These are phyloP conservation scores for Merluccius polli DNA, from an alignment of 2,797 vertebrate species.

Conservation along the genomic window DNA sequence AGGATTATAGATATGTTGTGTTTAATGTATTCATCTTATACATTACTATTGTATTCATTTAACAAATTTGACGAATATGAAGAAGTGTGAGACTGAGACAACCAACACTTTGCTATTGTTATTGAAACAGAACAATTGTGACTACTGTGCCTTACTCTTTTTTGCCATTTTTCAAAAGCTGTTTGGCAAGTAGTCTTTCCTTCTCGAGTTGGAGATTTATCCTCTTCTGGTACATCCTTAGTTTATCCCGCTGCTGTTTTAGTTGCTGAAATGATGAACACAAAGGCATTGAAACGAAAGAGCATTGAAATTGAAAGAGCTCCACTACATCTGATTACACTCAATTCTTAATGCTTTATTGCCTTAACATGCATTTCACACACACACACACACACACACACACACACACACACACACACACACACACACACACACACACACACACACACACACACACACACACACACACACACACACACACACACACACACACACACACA, in stretches of 20 bases:
- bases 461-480: too few relatives aligned
- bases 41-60: background rate
- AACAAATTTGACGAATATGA: background rate
- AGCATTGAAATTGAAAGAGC: background rate
- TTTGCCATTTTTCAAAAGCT: slow-evolving; percentile 83
- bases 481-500: too few relatives aligned
- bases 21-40: background rate
- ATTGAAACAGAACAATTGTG: background rate
- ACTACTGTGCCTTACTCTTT: slow-evolving; percentile 79
- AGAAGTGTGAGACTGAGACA: background rate
- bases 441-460: background rate
- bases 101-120: background rate
- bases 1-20: background rate
- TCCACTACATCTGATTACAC: background rate
- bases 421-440: background rate
- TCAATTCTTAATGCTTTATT: background rate
- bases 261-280: slow-evolving; percentile 77
- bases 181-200: slow-evolving; percentile 82
- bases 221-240: slow-evolving; percentile 88
- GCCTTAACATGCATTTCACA: background rate
- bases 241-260: slow-evolving; percentile 94
- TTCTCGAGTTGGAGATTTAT: slow-evolving; percentile 80
- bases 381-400: slow-evolving; percentile 3
- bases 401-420: background rate
- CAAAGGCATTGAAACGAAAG: background rate